Conservation (phyloP, 2,888 invertebrate genomes). For the Megastigmus dorsalis region DNA sequence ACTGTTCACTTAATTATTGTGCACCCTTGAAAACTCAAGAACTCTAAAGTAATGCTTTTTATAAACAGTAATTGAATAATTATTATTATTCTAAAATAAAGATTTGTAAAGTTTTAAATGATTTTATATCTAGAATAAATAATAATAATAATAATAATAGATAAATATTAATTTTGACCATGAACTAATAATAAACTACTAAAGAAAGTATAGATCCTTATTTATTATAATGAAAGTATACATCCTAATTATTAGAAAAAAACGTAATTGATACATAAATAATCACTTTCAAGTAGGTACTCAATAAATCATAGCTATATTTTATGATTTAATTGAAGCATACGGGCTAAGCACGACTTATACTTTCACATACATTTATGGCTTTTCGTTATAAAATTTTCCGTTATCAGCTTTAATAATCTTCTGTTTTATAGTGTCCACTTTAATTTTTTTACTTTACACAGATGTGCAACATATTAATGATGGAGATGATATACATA, state of each 20-base stretch:
- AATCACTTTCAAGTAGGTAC: conserved; percentile 10
- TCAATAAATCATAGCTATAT: conserved; percentile 7
- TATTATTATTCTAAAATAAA: too few species aligned
- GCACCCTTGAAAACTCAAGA: too few species aligned
- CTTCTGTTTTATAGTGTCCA: not conserved
- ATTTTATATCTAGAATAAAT: too few species aligned
- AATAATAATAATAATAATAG: too few species aligned
- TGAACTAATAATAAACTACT: not conserved
- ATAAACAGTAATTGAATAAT: too few species aligned
- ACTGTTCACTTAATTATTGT: too few species aligned
- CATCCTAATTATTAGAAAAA: not conserved
- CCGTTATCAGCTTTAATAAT: not conserved
- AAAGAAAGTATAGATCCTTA: not conserved
- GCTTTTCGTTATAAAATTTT: conserved; percentile 3
- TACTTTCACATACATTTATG: not conserved
- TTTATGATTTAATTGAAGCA: conserved; percentile 5
- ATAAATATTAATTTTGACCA: too few species aligned
- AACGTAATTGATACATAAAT: not conserved
- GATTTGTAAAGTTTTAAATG: too few species aligned
- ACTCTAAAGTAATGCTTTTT: too few species aligned
- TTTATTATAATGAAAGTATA: conserved; percentile 4
- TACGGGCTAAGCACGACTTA: not conserved
- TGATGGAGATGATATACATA: too few species aligned
- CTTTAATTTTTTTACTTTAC: too few species aligned
- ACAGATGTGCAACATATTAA: too few species aligned